Percentiles rank a stretch among this genome's conserved stretches.
phyloP scores from a whole-genome alignment of 2,797 vertebrate species.

The Uromys caudimaculatus region DNA sequence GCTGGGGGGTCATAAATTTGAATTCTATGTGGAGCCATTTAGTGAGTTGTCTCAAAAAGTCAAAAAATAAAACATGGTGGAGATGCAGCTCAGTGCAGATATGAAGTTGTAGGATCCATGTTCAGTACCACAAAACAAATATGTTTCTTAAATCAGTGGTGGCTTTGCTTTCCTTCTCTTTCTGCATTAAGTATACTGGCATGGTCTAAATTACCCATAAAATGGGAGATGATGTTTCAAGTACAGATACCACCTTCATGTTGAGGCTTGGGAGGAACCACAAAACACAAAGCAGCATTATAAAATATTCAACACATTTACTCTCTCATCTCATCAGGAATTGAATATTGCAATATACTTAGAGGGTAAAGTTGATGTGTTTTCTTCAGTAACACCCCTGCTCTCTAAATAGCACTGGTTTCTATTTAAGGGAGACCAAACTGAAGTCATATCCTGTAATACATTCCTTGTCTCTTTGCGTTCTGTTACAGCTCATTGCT shows the following conservation, averaged over 20 bases:
- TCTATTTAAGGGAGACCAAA: constrained; percentile 69
- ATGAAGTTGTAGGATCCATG: neutral
- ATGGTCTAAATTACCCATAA: neutral
- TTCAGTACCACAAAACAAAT: neutral
- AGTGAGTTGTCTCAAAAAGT: neutral
- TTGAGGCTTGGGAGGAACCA: constrained; percentile 49
- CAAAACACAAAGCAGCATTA: constrained; percentile 33
- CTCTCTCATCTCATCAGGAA: neutral
- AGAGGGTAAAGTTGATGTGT: constrained; percentile 33
- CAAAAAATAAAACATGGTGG: neutral
- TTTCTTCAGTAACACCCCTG: constrained; percentile 65
- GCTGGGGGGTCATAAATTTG: neutral
- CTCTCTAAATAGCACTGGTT: constrained; percentile 62
- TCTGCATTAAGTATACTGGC: neutral
- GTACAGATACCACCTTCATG: neutral
- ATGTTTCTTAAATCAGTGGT: neutral
- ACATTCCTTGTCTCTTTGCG: constrained; percentile 41
- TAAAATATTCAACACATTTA: constrained; percentile 51
- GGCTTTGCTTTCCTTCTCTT: constrained; percentile 56
- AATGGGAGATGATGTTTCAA: constrained; percentile 22
- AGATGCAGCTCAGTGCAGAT: neutral
- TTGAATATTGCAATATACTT: neutral
- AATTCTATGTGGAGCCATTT: neutral
- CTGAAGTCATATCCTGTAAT: constrained; percentile 67
- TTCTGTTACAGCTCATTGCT: neutral